Percentiles rank a stretch among this genome's conserved stretches.
Conservation (phyloP, 2,113 vertebrate species). For the Nicator chloris region DNA sequence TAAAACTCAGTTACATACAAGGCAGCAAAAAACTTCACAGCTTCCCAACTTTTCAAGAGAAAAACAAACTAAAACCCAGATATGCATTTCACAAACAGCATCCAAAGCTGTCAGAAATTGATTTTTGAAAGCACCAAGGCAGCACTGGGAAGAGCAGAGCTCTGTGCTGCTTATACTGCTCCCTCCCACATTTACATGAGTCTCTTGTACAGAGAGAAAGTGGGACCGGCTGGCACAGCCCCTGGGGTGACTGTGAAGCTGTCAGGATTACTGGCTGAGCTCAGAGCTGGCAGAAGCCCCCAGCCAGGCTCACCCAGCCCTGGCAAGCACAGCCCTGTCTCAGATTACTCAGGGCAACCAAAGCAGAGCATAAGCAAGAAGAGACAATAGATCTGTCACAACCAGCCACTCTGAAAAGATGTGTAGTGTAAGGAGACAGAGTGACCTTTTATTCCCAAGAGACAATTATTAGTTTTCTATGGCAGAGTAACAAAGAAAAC, state of each 20-base stretch:
- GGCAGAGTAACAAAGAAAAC: constrained; percentile 44
- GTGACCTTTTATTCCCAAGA: constrained; percentile 21
- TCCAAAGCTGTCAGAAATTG: neutral
- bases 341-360: constrained; percentile 28
- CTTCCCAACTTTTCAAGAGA: neutral
- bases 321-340: constrained; percentile 34
- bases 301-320: constrained; percentile 25
- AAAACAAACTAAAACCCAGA: neutral
- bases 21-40: neutral
- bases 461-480: constrained; percentile 55
- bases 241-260: neutral
- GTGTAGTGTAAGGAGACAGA: neutral
- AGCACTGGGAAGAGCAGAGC: neutral
- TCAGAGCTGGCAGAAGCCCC: constrained; percentile 55
- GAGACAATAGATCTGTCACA: constrained; percentile 59
- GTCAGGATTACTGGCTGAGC: constrained; percentile 30
- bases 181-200: neutral
- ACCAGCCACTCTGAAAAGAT: neutral
- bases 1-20: neutral
- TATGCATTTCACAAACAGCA: neutral
- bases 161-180: neutral
- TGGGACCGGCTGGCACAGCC: constrained; percentile 4
- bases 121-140: neutral
- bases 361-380: neutral
- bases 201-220: neutral